Base-by-base conservation (phyloP, 2,888 invertebrate genomes). In the Tiliacea aurago region DNA sequence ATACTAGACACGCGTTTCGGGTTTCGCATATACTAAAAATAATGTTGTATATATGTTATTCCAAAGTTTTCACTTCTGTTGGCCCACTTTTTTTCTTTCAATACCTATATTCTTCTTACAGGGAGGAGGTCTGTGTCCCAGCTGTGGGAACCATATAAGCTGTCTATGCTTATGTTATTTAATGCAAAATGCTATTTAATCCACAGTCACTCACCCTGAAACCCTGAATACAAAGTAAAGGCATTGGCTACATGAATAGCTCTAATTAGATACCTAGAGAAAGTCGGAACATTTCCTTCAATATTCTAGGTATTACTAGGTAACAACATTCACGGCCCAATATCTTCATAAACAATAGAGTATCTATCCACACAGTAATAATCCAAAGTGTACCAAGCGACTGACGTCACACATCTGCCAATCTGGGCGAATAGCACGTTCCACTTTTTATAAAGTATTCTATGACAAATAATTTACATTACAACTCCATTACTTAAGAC, bases 391-490 rank as follows among this genome's bases (percentile, higher is more conserved):
- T 47, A 67, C 56, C 15, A 7, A 58, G 1, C 4, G 5, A 6
- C 18, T 67, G 74, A 67, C 66, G 74, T 73, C 78, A 63, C 33
- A 41, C 41, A 63, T 63, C 55, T 33, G 47, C 61, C 47, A 58
- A 53, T 63, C 55, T 33, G 0, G 4, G 43, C 15, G 4, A 49
- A n/a, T 43, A 80, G 56, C 78, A 80, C 81, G 75, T 80, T 51
- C 66, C n/a, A 55, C 13, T 56, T 37, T 28, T 56, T 61, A 37
- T 51, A 62, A 51, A 71, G 23, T n/a, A 33, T 33, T 37, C 53
- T 45, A 53, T 28, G 4, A 61, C 41, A 69, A 65, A 56, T 43
- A 56, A 68, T 61, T 51, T 51, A 64, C 28, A 53, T 69, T 62
- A 66, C 28, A 80, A 78, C 51, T 64, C 59, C 23, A 37, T 49